These are phyloP conservation scores for Pitangus sulphuratus DNA, from an alignment of 2,797 vertebrate species.

Conservation along the genomic window DNA sequence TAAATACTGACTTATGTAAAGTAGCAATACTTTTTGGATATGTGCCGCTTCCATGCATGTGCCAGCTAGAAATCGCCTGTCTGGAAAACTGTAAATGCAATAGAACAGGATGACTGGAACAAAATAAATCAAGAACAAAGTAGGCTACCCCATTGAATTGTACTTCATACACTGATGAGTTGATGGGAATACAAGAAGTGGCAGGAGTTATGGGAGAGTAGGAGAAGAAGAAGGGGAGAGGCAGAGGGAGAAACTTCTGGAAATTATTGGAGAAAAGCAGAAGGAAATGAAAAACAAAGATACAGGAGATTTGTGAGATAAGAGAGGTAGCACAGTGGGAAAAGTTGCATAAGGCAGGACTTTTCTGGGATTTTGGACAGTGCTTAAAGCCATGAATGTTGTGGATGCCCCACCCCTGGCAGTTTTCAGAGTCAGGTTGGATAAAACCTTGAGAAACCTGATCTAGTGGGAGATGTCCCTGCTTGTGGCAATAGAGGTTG, in stretches of 20 bases:
- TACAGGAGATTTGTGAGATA: not conserved
- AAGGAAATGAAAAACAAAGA: not conserved
- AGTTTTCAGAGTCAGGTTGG: not conserved
- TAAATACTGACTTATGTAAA: not conserved
- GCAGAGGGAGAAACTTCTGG: not conserved
- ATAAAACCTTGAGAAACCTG: not conserved
- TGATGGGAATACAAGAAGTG: not conserved
- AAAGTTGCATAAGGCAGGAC: not conserved
- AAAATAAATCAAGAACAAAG: not conserved
- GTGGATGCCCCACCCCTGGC: not conserved
- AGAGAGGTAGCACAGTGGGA: not conserved
- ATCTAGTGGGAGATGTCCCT: not conserved
- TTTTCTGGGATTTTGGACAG: not conserved
- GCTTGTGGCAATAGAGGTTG: not conserved
- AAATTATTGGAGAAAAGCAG: not conserved
- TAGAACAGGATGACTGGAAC: not conserved
- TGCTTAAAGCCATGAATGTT: not conserved
- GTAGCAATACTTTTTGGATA: not conserved
- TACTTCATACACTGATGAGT: not conserved
- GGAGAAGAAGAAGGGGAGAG: not conserved
- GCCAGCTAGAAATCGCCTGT: not conserved
- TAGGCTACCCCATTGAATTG: not conserved
- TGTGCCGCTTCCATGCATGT: not conserved
- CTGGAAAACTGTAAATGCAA: constrained; percentile 3
- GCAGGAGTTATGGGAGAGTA: not conserved